Percentiles rank a stretch among this genome's conserved stretches.
These are phyloP conservation scores for Poecilus cupreus DNA, from an alignment of 2,888 invertebrate genomes.

Conservation along the genomic window DNA sequence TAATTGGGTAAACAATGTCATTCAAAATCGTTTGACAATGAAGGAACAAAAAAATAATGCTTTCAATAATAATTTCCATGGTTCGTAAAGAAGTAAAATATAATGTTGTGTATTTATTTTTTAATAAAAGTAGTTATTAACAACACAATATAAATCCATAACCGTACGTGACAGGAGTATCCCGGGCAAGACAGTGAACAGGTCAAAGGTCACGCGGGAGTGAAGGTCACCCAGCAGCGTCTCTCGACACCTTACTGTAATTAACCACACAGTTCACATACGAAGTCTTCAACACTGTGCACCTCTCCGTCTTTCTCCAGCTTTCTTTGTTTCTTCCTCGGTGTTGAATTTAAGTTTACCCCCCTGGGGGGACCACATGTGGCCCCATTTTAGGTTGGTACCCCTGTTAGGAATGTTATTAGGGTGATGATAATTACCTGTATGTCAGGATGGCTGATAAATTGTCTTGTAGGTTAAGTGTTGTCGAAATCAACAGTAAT, in stretches of 20 bases:
- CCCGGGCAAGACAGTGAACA: constrained; percentile 9
- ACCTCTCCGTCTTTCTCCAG: neutral
- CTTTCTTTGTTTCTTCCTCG: neutral
- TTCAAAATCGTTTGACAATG: no score
- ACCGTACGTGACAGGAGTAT: constrained; percentile 20
- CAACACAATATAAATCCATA: neutral
- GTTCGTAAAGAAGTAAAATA: no score
- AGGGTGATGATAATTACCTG: constrained; percentile 21
- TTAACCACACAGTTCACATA: constrained; percentile 27
- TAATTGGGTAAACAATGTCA: no score
- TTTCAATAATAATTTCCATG: no score
- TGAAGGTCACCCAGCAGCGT: constrained; percentile 33
- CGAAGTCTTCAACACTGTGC: neutral
- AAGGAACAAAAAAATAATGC: no score
- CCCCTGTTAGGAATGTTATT: constrained; percentile 11
- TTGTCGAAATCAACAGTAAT: constrained; percentile 22
- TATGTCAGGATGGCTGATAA: constrained; percentile 13
- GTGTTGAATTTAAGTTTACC: neutral
- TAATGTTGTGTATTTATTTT: no score
- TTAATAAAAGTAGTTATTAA: no score
- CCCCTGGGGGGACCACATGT: constrained; percentile 1
- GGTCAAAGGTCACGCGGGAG: constrained; percentile 16
- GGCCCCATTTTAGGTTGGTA: neutral
- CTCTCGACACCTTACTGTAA: constrained; percentile 39
- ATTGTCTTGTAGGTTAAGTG: neutral